Percentiles rank a stretch among this genome's conserved stretches.
Evolutionary conservation across 2,888 invertebrate species (phyloP).

Genomic region (Stictocephala bisonia): DNA sequence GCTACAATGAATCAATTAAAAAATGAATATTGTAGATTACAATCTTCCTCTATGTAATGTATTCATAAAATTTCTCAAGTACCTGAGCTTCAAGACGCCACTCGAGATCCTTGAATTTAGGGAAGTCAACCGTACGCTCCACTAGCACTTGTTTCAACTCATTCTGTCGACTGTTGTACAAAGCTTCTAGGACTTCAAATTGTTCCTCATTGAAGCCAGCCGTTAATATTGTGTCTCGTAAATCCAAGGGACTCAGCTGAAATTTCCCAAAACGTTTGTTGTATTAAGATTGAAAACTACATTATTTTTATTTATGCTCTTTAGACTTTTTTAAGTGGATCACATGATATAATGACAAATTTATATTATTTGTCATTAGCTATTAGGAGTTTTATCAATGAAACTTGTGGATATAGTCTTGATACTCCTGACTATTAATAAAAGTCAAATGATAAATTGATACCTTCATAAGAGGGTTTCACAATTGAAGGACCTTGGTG

Average conservation of each 20-base stretch:
- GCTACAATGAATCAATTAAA: neutral
- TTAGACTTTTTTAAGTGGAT: no score
- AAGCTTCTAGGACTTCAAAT: slow-evolving; percentile 52
- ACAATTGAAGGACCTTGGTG: no score
- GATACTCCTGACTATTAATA: no score
- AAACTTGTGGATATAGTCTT: neutral
- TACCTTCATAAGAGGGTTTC: no score
- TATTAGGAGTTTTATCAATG: neutral
- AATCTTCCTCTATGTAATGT: neutral
- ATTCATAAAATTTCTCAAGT: no score
- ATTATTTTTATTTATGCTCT: no score
- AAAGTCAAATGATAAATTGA: no score
- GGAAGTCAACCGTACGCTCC: slow-evolving; percentile 50
- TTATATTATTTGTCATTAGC: no score
- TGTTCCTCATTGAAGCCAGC: slow-evolving; percentile 59
- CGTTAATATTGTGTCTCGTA: slow-evolving; percentile 54
- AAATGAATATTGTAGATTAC: neutral
- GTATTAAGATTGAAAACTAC: no score
- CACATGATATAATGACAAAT: no score
- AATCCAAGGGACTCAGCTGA: slow-evolving; percentile 65
- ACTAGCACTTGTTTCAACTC: slow-evolving; percentile 52
- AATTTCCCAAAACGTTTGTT: no score
- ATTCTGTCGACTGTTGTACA: slow-evolving; percentile 56
- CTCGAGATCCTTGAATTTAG: slow-evolving; percentile 70
- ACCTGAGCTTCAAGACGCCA: slow-evolving; percentile 77